Evolutionary conservation across 2,113 vertebrate genomes (phyloP).

Genomic region (Gopherus flavomarginatus): DNA sequence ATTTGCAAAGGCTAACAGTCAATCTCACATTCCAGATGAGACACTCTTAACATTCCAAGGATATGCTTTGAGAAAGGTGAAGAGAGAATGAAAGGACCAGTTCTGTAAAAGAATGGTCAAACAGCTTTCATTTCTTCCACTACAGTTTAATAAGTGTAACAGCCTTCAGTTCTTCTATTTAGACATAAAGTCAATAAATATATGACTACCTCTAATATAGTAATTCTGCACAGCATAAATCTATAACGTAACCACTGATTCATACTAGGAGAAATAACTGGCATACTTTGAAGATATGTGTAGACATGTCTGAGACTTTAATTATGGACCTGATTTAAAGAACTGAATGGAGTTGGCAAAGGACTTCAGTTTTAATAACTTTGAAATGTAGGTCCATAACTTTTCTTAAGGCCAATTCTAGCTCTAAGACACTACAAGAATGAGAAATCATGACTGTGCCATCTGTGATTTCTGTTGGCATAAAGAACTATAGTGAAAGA

Average conservation of each 20-base stretch:
- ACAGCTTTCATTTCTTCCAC: slow-evolving; percentile 25
- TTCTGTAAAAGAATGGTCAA: slow-evolving; percentile 29
- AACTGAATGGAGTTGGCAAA: slow-evolving; percentile 43
- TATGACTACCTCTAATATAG: slow-evolving; percentile 44
- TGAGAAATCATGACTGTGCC: slow-evolving; percentile 22
- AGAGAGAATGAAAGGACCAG: neutral
- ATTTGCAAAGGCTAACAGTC: slow-evolving; percentile 24
- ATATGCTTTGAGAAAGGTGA: neutral
- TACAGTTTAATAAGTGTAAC: slow-evolving; percentile 45
- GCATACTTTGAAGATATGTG: neutral
- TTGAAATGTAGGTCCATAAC: slow-evolving; percentile 1
- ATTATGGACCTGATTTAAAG: slow-evolving; percentile 46
- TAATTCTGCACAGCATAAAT: slow-evolving; percentile 50
- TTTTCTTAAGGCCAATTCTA: slow-evolving; percentile 36
- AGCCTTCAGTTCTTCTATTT: slow-evolving; percentile 44
- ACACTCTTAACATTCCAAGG: neutral
- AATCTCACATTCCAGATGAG: neutral
- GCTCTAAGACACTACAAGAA: neutral
- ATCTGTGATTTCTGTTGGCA: slow-evolving; percentile 36
- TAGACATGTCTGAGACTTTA: slow-evolving; percentile 40
- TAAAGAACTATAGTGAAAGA: neutral
- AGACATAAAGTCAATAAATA: slow-evolving; percentile 65
- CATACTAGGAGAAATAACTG: slow-evolving; percentile 14
- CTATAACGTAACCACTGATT: slow-evolving; percentile 33
- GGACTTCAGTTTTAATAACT: slow-evolving; percentile 25